Percentiles rank a stretch among this genome's conserved stretches.
phyloP scores from a whole-genome alignment of 2,113 vertebrate genomes.

The Osmerus mordax region DNA sequence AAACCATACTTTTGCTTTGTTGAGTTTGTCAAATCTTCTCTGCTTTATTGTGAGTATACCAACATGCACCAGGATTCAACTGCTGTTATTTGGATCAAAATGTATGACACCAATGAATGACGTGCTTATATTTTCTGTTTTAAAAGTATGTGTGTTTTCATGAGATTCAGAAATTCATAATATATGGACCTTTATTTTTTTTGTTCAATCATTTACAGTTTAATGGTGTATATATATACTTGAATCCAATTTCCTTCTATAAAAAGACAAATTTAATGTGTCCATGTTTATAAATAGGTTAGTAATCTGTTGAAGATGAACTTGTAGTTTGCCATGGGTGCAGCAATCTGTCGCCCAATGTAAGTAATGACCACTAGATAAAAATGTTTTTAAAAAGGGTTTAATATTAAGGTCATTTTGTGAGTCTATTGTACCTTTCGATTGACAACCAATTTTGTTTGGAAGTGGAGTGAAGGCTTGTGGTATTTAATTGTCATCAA shows the following conservation, averaged over 20 bases:
- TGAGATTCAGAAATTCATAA: slow-evolving; percentile 56
- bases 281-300: slow-evolving; percentile 64
- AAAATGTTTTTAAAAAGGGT: slow-evolving; percentile 26
- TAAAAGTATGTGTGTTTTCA: slow-evolving; percentile 53
- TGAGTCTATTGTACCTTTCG: slow-evolving; percentile 29
- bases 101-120: slow-evolving; percentile 74
- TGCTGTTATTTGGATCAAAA: slow-evolving; percentile 58
- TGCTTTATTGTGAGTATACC: slow-evolving; percentile 16
- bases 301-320: slow-evolving; percentile 52
- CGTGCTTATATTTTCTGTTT: slow-evolving; percentile 53
- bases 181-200: slow-evolving; percentile 41
- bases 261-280: slow-evolving; percentile 52
- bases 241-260: slow-evolving; percentile 65
- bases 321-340: slow-evolving; percentile 35
- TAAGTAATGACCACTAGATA: slow-evolving; percentile 28
- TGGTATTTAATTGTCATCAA: slow-evolving; percentile 9
- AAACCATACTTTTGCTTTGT: slow-evolving; percentile 35
- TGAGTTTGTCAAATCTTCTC: slow-evolving; percentile 27
- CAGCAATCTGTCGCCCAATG: slow-evolving; percentile 32
- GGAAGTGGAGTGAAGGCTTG: not conserved
- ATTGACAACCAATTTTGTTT: slow-evolving; percentile 12
- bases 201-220: slow-evolving; percentile 47
- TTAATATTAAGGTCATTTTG: slow-evolving; percentile 19
- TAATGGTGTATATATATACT: slow-evolving; percentile 63
- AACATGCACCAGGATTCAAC: slow-evolving; percentile 31